These are phyloP conservation scores for Hydropotes inermis DNA, from an alignment of 2,113 vertebrate genomes.

Conservation along the genomic window DNA sequence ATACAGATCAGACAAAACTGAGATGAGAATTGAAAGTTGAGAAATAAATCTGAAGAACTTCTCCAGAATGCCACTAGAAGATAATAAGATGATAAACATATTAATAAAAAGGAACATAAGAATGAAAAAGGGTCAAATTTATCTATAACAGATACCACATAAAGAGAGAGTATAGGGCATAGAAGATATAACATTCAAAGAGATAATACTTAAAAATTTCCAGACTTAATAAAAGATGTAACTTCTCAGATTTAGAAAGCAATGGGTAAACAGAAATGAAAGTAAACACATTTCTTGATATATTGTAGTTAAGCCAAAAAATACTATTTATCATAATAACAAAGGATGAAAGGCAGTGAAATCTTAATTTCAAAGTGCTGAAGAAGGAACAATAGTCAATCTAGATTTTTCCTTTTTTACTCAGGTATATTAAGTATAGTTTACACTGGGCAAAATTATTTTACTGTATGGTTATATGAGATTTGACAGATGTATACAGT, in stretches of 20 bases:
- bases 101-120: background rate
- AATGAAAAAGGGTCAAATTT: background rate
- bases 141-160: background rate
- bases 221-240: background rate
- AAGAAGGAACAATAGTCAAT: background rate
- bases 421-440: background rate
- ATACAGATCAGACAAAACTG: background rate
- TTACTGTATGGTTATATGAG: background rate
- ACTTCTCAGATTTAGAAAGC: background rate
- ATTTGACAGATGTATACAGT: background rate
- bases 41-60: slow-evolving; percentile 26
- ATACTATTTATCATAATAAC: background rate
- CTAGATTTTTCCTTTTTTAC: background rate
- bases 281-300: background rate
- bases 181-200: background rate
- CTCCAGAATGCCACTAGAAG: background rate
- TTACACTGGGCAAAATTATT: background rate
- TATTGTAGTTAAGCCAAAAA: background rate
- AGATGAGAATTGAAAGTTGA: background rate
- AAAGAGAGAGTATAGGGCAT: background rate
- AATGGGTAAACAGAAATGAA: background rate
- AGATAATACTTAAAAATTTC: background rate
- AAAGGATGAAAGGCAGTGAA: background rate
- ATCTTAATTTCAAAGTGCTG: background rate
- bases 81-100: background rate